Conservation (phyloP, 2,888 invertebrate species). For the Eumerus sabulonum region DNA sequence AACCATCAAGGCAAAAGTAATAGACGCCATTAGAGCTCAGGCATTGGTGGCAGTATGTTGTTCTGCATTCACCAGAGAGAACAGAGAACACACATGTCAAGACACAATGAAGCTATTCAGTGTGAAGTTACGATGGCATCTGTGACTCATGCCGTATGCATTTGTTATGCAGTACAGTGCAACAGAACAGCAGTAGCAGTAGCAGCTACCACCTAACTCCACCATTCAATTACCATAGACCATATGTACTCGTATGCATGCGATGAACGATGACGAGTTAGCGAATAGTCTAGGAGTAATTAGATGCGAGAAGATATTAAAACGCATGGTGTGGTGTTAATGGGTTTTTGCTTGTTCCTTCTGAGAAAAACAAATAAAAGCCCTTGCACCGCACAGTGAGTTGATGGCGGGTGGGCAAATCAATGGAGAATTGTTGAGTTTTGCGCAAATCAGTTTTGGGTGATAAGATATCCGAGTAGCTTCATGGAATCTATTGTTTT, state of each 20-base stretch:
- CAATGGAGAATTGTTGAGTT: slow-evolving; percentile 6
- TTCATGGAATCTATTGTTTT: not conserved
- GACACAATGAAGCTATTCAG: slow-evolving; percentile 57
- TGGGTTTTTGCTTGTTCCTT: slow-evolving; percentile 40
- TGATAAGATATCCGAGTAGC: not conserved
- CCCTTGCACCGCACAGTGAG: not conserved
- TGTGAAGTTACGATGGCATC: slow-evolving; percentile 8
- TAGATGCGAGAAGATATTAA: slow-evolving; percentile 55
- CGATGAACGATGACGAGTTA: slow-evolving; percentile 34
- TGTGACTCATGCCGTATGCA: slow-evolving; percentile 43
- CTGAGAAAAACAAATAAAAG: slow-evolving; percentile 30
- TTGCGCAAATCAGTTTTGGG: not conserved
- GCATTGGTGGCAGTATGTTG: not conserved
- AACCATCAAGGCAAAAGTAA: too few species aligned
- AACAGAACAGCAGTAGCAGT: too few species aligned
- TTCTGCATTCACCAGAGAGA: slow-evolving; percentile 4
- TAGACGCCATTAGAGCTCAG: not conserved
- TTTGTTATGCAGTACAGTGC: too few species aligned
- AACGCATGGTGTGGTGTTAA: slow-evolving; percentile 33
- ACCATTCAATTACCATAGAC: slow-evolving; percentile 17
- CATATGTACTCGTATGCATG: slow-evolving; percentile 10
- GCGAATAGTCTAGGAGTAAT: slow-evolving; percentile 45
- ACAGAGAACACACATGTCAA: slow-evolving; percentile 35
- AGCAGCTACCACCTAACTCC: too few species aligned
- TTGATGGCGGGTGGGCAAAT: slow-evolving; percentile 33